Base-by-base conservation (phyloP, 2,797 vertebrate genomes). In the Dermochelys coriacea region DNA sequence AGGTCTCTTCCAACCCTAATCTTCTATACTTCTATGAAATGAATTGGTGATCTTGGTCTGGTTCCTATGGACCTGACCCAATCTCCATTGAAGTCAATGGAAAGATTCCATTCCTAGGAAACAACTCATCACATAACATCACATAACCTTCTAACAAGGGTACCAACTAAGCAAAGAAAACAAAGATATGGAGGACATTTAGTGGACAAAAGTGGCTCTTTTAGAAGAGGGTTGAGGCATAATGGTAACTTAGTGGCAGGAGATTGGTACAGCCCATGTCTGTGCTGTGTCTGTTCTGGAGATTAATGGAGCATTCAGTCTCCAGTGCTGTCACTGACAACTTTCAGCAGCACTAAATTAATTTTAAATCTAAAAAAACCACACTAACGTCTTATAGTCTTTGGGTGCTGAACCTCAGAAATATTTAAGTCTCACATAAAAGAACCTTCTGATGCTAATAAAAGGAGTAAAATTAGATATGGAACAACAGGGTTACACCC, bases 381-480 rank as follows among this genome's bases (percentile, higher is more conserved):
- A 55, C 83, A 29, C 45, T 31, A 10, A 77, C 8, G 27, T 75
- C 71, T 74, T 27, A 27, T 27, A 77, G 45, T 77, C 15, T 77
- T 77, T 7, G 2, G 74, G 15, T 77, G 2, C 19, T 11, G 11
- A 74, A 61, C 84, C 74, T 90, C 86, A 86, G 59, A 91, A 90
- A 88, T 80, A 87, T 80, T 68, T 80, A 91, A 82, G n/a, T 2
- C 41, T 41, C 55, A 87, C 37, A 90, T 87, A 81, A 95, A 92
- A 95, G 86, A 87, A 77, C 23, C 1, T 55, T 23, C 78, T 87
- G 6, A 12, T 34, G 6, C 50, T 87, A 93, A 81, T 25, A 19
- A 94, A 94, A 89, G 49, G 15, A 51, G 3, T 57, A 77, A 84
- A 93, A 91, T 57, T 49, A 84, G 52, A 92, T 68, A 54, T 12